Evolutionary conservation across 2,797 vertebrate species (phyloP).

Genomic region (Tamandua tetradactyla): DNA sequence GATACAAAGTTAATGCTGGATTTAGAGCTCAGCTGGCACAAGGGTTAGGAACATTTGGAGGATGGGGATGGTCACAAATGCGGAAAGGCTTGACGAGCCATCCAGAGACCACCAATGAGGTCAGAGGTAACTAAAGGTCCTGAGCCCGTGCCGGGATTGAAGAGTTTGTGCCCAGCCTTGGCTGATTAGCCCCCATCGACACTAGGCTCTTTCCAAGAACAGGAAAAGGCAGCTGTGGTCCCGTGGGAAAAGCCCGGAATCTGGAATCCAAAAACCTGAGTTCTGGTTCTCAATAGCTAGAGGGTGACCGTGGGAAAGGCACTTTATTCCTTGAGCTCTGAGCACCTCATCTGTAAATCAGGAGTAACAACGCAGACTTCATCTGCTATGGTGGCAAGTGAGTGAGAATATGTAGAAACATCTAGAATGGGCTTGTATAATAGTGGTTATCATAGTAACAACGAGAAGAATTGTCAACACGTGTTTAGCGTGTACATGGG

Average conservation of each 20-base stretch:
- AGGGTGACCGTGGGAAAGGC: not conserved
- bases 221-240: not conserved
- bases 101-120: not conserved
- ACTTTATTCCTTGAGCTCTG: not conserved
- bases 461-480: not conserved
- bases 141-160: not conserved
- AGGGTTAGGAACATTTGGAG: not conserved
- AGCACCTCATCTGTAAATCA: slow-evolving; percentile 27
- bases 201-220: not conserved
- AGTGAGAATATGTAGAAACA: slow-evolving; percentile 50
- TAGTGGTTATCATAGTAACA: not conserved
- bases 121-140: not conserved
- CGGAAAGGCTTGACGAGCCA: not conserved
- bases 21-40: not conserved
- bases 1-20: not conserved
- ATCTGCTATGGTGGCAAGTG: slow-evolving; percentile 34
- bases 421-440: slow-evolving; percentile 14
- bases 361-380: not conserved
- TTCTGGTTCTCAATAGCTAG: not conserved
- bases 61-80: not conserved
- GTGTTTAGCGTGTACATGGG: not conserved
- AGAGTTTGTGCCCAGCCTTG: not conserved
- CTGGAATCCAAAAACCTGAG: not conserved
- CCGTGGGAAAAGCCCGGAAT: not conserved
- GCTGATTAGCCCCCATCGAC: too few species aligned